phyloP scores from a whole-genome alignment of 2,797 vertebrate genomes.

The Poeciliopsis paucimaculata region DNA sequence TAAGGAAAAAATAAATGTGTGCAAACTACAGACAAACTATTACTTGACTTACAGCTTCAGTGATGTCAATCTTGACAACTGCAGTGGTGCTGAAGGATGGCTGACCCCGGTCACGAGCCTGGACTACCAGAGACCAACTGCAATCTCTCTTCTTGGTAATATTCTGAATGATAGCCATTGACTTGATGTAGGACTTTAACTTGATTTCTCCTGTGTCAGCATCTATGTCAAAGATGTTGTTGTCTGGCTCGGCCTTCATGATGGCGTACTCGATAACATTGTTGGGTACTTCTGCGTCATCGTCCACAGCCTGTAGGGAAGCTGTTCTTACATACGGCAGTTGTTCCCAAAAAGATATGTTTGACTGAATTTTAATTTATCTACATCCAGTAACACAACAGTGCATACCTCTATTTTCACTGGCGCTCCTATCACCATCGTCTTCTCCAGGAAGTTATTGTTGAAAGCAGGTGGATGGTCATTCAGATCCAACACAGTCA shows the following conservation, averaged over 20 bases:
- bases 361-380: conserved; percentile 29
- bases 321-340: conserved; percentile 36
- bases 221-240: conserved; percentile 96
- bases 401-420: conserved; percentile 91
- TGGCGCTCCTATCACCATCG: conserved; percentile 91
- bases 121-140: conserved; percentile 94
- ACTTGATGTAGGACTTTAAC: conserved; percentile 92
- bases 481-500: conserved; percentile 93
- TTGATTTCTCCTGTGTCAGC: conserved; percentile 91
- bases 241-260: conserved; percentile 92
- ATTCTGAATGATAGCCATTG: conserved; percentile 93
- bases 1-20: background rate
- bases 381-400: background rate
- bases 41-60: conserved; percentile 88
- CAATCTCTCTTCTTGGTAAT: conserved; percentile 89
- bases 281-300: conserved; percentile 95
- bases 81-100: conserved; percentile 96
- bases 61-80: conserved; percentile 94
- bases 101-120: conserved; percentile 92
- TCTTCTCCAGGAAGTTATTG: conserved; percentile 90
- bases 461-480: conserved; percentile 94
- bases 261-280: conserved; percentile 97
- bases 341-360: background rate
- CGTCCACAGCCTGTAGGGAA: conserved; percentile 87
- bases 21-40: background rate